A percentile compares a stretch with the other conserved stretches of the same genome.
phyloP scores from a whole-genome alignment of 2,888 invertebrate species.

The Euzophera pinguis region DNA sequence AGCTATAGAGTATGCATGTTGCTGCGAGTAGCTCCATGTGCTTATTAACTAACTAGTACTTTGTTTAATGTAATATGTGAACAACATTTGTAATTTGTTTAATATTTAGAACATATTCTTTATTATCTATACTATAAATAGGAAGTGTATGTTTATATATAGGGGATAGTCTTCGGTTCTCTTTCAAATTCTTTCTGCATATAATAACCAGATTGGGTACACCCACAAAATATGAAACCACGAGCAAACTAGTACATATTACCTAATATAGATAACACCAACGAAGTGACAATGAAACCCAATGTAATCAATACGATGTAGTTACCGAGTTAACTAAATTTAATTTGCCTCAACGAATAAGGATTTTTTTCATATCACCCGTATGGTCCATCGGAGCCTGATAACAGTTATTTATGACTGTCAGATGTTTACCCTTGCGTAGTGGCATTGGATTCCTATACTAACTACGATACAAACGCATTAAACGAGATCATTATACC shows the following conservation, averaged over 20 bases:
- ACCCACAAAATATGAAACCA: too few relatives aligned
- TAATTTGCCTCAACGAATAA: constrained; percentile 1
- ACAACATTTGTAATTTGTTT: not conserved
- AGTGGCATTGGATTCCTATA: constrained; percentile 12
- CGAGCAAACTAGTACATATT: too few relatives aligned
- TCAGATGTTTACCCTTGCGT: constrained; percentile 33
- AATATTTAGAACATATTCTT: too few relatives aligned
- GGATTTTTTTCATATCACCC: constrained; percentile 32
- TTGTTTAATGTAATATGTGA: not conserved
- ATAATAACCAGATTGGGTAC: too few relatives aligned
- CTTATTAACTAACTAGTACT: too few relatives aligned
- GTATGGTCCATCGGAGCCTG: constrained; percentile 48
- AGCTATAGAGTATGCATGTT: not conserved
- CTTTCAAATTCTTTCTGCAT: too few relatives aligned
- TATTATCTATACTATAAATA: too few relatives aligned
- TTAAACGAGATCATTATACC: not conserved
- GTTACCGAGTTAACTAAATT: not conserved
- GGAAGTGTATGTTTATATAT: too few relatives aligned
- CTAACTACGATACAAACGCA: not conserved
- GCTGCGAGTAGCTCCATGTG: too few relatives aligned
- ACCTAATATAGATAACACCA: too few relatives aligned
- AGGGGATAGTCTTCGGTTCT: too few relatives aligned
- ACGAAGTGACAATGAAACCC: not conserved
- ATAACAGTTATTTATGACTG: constrained; percentile 67
- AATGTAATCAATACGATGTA: not conserved